Base-by-base conservation (phyloP, 2,888 invertebrate species). In the Caenorhabditis japonica region DNA sequence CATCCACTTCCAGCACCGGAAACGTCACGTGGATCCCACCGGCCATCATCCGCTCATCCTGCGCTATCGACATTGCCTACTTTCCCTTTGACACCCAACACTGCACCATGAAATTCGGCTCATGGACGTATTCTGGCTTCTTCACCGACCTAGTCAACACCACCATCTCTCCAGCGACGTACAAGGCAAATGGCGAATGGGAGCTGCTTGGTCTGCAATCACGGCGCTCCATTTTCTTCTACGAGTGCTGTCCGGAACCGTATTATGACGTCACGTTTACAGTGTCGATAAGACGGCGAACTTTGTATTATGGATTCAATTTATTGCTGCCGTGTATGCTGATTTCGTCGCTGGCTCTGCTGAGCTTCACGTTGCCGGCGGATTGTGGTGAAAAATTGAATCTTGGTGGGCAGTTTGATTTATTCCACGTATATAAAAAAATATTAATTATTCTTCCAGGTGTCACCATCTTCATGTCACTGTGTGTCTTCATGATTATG, bases 361-460 rank as follows among this genome's bases (percentile, higher is more conserved):
- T 99, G 85, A 95, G 97, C 85, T 99, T 99, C 91, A 95, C 96
- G 82, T 91, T 99, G 88, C 99, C 99, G 85, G 97, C 97, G 81
- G 97, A 99, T 90, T 97, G 96, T 79, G 97, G 99, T 88, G 97
- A 99, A 91, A 99, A 99, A 90, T 92, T 99, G 84, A 97, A 97
- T 84, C 91, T 99, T 89, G 95, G 95, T 94, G 91, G 85, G 89
- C 52, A 36, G 17, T 10, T 25, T 44, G 23, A 13, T n/a, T 4
- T n/a, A n/a, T n/a, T n/a, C n/a, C n/a, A n/a, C n/a, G n/a, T n/a
- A n/a, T n/a, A n/a, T n/a, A n/a, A n/a, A n/a, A n/a, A n/a, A n/a
- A n/a, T n/a, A n/a, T n/a, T n/a, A n/a, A n/a, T n/a, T n/a, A n/a
- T 44, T 4, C 13, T 53, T 71, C 55, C 62, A 84, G 87, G 85